phyloP scores from a whole-genome alignment of 1,140 invertebrate species.

The Lordiphosa stackelbergi region DNA sequence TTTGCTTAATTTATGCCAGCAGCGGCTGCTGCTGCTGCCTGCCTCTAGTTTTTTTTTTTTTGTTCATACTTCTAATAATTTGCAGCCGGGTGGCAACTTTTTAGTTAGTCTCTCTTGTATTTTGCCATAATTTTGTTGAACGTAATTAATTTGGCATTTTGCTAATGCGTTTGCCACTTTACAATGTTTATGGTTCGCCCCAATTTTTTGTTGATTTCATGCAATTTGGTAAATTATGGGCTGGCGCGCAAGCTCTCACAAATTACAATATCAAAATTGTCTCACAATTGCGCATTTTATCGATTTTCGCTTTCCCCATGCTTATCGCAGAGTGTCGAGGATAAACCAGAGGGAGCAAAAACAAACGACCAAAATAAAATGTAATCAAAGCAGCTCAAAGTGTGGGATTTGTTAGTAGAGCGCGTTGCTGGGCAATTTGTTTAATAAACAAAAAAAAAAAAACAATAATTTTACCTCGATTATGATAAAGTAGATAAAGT shows the following conservation, averaged over 20 bases:
- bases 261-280: conserved; percentile 67
- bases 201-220: conserved; percentile 16
- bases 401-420: conserved; percentile 42
- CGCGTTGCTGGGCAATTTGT: conserved; percentile 50
- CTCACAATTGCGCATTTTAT: conserved; percentile 51
- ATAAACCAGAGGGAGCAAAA: conserved; percentile 5
- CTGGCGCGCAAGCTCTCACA: conserved; percentile 1
- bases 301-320: conserved; percentile 55
- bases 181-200: conserved; percentile 28
- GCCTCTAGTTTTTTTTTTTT: background rate
- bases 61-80: conserved; percentile 48
- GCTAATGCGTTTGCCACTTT: conserved; percentile 61
- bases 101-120: conserved; percentile 5
- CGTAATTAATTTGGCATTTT: conserved; percentile 68
- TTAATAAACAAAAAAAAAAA: conserved; percentile 34
- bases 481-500: no score
- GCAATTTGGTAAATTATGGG: conserved; percentile 13
- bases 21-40: conserved; percentile 20
- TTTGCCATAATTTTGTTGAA: conserved; percentile 26
- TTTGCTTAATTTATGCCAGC: conserved; percentile 65
- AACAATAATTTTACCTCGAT: conserved; percentile 15
- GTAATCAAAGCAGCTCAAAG: conserved; percentile 53
- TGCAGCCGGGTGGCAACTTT: conserved; percentile 52
- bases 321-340: conserved; percentile 12
- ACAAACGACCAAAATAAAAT: conserved; percentile 25